These are phyloP conservation scores for Rhagonycha lutea DNA, from an alignment of 2,888 invertebrate species.

Conservation along the genomic window DNA sequence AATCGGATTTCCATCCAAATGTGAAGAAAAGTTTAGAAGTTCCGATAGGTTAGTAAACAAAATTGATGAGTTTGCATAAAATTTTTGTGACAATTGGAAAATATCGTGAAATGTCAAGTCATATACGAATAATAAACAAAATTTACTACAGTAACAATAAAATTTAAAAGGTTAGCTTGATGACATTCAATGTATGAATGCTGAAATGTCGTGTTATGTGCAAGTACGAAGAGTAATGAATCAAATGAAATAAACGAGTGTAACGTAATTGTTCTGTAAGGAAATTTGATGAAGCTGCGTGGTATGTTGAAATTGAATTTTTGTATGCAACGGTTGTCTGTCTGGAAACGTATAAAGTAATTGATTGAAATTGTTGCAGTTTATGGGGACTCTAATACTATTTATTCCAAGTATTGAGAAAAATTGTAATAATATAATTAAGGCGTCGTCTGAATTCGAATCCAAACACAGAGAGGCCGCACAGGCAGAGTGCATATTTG, in stretches of 20 bases:
- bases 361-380: neutral
- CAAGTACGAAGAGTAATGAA: neutral
- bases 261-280: neutral
- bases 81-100: neutral
- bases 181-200: conserved; percentile 10
- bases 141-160: conserved; percentile 6
- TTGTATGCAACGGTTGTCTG: neutral
- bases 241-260: neutral
- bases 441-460: neutral
- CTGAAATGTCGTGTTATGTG: conserved; percentile 13
- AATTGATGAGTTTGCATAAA: neutral
- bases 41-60: neutral
- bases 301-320: neutral
- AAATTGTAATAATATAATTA: conserved; percentile 1
- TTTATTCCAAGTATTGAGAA: neutral
- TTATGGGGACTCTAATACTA: neutral
- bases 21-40: neutral
- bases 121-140: conserved; percentile 3
- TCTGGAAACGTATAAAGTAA: neutral
- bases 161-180: conserved; percentile 14
- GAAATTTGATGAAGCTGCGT: neutral
- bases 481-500: conserved; percentile 52
- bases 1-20: too few relatives aligned
- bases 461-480: conserved; percentile 42
- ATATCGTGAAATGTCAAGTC: conserved; percentile 9